phyloP scores from a whole-genome alignment of 2,797 vertebrate genomes.

The Apogon hyalosoma region DNA sequence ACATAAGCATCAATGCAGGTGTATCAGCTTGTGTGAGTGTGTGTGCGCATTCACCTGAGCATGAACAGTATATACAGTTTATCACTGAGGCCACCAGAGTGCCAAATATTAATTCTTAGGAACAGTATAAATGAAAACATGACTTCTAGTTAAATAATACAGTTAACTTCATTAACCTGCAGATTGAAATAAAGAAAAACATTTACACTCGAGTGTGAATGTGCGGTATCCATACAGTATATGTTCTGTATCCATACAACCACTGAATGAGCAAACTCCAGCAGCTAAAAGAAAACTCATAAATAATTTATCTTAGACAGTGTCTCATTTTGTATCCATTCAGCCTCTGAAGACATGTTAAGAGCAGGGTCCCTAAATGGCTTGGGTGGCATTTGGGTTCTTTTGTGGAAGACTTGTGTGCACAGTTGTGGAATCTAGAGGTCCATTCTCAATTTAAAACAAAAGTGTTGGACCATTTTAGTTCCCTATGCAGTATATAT shows the following conservation, averaged over 20 bases:
- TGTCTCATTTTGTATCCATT: neutral
- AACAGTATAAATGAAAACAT: slow-evolving; percentile 57
- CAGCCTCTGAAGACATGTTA: no score
- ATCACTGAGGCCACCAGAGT: slow-evolving; percentile 28
- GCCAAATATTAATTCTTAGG: slow-evolving; percentile 47
- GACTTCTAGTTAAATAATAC: slow-evolving; percentile 47
- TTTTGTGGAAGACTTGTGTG: no score
- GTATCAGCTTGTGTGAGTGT: slow-evolving; percentile 8
- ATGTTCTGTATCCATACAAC: neutral
- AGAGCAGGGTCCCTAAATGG: no score
- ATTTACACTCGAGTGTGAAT: neutral
- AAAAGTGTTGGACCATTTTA: no score
- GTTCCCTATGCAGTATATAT: no score
- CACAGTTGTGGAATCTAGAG: no score
- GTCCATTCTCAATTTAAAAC: no score
- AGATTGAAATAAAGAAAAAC: slow-evolving; percentile 9
- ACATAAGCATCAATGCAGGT: slow-evolving; percentile 1
- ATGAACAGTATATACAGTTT: slow-evolving; percentile 10
- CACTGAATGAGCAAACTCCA: neutral
- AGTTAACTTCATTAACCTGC: slow-evolving; percentile 57
- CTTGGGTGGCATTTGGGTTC: no score
- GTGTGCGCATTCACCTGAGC: neutral
- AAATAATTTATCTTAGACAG: neutral
- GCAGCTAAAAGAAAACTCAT: neutral
- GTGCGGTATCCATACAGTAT: neutral